Conservation (phyloP, 2,113 vertebrate genomes). For the Heterotilapia buettikoferi region DNA sequence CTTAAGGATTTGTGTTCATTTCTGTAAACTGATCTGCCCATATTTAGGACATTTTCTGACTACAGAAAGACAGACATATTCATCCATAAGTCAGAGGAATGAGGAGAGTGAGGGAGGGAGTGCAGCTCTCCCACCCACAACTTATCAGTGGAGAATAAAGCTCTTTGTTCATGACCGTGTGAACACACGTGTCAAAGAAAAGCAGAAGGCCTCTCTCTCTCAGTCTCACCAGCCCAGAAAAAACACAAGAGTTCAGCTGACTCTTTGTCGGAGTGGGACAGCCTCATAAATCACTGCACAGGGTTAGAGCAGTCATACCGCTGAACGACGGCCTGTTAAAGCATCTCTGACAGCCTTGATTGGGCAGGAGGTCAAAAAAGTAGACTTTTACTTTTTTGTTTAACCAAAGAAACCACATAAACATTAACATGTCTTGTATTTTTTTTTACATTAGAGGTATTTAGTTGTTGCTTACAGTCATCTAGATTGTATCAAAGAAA, state of each 20-base stretch:
- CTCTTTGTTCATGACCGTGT: conserved; percentile 54
- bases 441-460: background rate
- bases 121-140: conserved; percentile 6
- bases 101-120: background rate
- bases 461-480: background rate
- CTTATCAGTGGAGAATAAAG: conserved; percentile 54
- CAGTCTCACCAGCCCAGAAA: conserved; percentile 12
- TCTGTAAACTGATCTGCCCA: background rate
- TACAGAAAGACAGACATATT: background rate
- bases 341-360: conserved; percentile 39
- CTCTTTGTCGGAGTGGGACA: conserved; percentile 28
- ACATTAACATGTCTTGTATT: background rate
- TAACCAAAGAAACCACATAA: background rate
- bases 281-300: conserved; percentile 59
- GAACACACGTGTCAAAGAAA: conserved; percentile 50
- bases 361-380: background rate
- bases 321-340: conserved; percentile 29
- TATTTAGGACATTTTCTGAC: background rate
- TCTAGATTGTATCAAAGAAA: background rate
- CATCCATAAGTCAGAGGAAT: background rate
- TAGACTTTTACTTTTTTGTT: conserved; percentile 17
- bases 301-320: conserved; percentile 28
- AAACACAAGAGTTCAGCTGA: conserved; percentile 40
- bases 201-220: conserved; percentile 27
- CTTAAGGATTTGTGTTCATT: background rate